Conservation (phyloP, 1,140 invertebrate genomes). For the Bombus waltoni region DNA sequence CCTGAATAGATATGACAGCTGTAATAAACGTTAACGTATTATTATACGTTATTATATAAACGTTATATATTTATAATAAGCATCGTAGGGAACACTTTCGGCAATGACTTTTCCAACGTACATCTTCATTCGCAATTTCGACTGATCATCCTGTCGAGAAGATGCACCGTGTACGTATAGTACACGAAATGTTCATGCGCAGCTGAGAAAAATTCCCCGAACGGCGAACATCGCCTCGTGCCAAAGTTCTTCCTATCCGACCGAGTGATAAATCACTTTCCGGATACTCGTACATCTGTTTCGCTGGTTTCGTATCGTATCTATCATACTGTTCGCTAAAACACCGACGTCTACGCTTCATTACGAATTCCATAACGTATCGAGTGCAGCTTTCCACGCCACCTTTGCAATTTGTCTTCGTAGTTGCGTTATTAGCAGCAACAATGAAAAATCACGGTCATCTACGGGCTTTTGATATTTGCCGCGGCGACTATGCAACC, state of each 20-base stretch:
- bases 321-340: constrained; percentile 34
- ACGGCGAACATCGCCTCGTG: background rate
- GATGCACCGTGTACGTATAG: background rate
- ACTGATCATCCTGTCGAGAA: background rate
- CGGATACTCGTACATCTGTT: constrained; percentile 60
- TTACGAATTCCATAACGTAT: constrained; percentile 41
- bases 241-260: constrained; percentile 19
- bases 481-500: no score
- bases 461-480: background rate
- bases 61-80: no score
- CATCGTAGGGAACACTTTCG: background rate
- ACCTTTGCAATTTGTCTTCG: constrained; percentile 22
- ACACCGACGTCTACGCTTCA: constrained; percentile 27
- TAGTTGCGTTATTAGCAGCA: background rate
- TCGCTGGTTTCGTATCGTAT: constrained; percentile 55
- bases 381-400: background rate
- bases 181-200: background rate
- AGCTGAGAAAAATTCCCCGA: constrained; percentile 47
- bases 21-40: no score
- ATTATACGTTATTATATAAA: no score
- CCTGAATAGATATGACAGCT: accelerated
- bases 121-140: background rate
- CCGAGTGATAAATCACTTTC: constrained; percentile 59
- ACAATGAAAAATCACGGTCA: background rate
- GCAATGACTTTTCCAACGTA: background rate